phyloP scores from a whole-genome alignment of 53 echinoderm and acorn worm genomes.

The Hippasteria phrygiana region DNA sequence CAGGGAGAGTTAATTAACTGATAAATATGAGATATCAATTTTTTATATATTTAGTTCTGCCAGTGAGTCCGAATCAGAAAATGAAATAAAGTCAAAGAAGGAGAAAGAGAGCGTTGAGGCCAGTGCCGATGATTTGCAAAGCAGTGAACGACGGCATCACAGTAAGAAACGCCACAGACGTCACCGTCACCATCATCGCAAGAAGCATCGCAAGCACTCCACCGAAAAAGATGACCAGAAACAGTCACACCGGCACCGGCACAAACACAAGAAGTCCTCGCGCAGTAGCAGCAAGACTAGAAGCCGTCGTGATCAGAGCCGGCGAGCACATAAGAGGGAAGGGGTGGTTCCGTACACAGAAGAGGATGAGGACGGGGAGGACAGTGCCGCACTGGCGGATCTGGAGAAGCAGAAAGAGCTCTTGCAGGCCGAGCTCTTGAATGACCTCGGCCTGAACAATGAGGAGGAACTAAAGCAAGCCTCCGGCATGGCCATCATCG shows the following conservation, averaged over 20 bases:
- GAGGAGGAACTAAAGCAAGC: constrained; percentile 72
- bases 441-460: constrained; percentile 64
- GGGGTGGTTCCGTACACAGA: constrained; percentile 40
- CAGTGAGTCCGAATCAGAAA: constrained; percentile 50
- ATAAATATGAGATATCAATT: not conserved
- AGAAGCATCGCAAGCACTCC: constrained; percentile 29
- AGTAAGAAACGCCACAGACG: constrained; percentile 43
- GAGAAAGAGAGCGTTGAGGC: constrained; percentile 43
- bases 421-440: constrained; percentile 86
- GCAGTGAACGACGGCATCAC: constrained; percentile 13
- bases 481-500: constrained; percentile 81
- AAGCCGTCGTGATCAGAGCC: constrained; percentile 3
- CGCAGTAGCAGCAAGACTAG: constrained; percentile 23
- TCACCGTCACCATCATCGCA: constrained; percentile 41
- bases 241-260: constrained; percentile 53
- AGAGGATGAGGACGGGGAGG: constrained; percentile 70
- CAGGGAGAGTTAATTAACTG: not conserved
- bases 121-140: constrained; percentile 30
- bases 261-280: constrained; percentile 66
- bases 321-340: not conserved
- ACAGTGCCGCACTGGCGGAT: constrained; percentile 72
- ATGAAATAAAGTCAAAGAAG: constrained; percentile 24
- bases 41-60: constrained; percentile 15
- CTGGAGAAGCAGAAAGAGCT: constrained; percentile 95
- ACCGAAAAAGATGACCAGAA: constrained; percentile 22